Evolutionary conservation across 1,140 invertebrate genomes (phyloP).

Genomic region (Zeugodacus cucurbitae): DNA sequence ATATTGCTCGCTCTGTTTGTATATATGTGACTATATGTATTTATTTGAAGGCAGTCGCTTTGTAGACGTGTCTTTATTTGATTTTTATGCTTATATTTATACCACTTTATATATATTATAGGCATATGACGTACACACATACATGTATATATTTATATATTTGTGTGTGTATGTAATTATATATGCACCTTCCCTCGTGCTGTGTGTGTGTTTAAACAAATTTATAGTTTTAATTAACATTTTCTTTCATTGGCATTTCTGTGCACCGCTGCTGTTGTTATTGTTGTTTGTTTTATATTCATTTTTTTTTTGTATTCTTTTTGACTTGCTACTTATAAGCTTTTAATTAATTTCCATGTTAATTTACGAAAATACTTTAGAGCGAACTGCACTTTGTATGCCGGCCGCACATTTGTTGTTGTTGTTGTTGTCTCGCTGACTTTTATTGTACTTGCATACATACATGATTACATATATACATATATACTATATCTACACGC

Average conservation of each 20-base stretch:
- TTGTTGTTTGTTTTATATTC: neutral
- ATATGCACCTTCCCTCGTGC: neutral
- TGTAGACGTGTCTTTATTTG: neutral
- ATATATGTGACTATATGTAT: neutral
- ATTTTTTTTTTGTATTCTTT: neutral
- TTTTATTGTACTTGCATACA: neutral
- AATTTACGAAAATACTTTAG: slow-evolving; percentile 8
- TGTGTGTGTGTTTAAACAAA: neutral
- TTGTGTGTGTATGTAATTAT: neutral
- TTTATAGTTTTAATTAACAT: slow-evolving; percentile 18
- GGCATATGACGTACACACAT: neutral
- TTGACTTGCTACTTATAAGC: neutral
- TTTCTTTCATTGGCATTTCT: neutral
- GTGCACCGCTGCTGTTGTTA: neutral
- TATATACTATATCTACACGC: too few species aligned
- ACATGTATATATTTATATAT: neutral
- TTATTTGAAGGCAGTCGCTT: neutral
- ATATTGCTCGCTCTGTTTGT: neutral
- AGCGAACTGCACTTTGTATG: neutral
- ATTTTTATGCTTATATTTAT: neutral
- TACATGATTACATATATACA: too few species aligned
- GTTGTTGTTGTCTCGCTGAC: neutral
- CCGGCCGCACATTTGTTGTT: neutral
- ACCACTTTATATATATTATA: neutral
- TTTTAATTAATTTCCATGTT: slow-evolving; percentile 26